Conservation (phyloP, 1,140 invertebrate species). For the Phymorhynchus buccinoides region DNA sequence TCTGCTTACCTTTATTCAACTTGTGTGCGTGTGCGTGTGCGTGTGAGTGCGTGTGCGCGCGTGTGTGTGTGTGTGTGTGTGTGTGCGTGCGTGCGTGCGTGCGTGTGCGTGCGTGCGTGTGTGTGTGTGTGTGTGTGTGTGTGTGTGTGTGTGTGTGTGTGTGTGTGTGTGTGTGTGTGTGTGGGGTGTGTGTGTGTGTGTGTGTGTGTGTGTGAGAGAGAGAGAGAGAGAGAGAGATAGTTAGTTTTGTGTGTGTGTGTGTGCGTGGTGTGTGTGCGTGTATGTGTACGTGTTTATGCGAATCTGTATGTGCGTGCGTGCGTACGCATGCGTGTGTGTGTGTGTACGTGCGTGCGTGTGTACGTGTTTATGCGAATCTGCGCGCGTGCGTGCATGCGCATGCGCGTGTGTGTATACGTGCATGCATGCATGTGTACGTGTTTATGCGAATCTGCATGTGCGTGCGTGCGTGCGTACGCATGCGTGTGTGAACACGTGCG, state of each 20-base stretch:
- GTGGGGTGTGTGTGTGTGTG: not conserved
- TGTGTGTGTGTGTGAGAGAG: not conserved
- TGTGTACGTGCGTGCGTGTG: not conserved
- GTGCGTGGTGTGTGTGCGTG: not conserved
- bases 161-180: not conserved
- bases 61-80: not conserved
- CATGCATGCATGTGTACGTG: not conserved
- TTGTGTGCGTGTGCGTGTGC: too few relatives aligned
- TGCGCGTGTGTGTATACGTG: not conserved
- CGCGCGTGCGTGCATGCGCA: not conserved
- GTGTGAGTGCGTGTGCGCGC: not conserved
- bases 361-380: not conserved
- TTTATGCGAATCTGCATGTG: not conserved
- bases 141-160: constrained; percentile 10
- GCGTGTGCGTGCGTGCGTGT: not conserved
- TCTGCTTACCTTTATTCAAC: too few relatives aligned
- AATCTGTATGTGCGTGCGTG: constrained; percentile 10
- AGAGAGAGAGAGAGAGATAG: not conserved
- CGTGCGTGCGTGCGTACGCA: not conserved
- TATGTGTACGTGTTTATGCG: too few relatives aligned
- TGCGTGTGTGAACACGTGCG: not conserved
- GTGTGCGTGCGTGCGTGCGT: too few relatives aligned
- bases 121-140: constrained; percentile 22
- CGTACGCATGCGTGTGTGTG: not conserved
- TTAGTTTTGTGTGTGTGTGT: not conserved